A percentile compares a stretch with the other conserved stretches of the same genome.
Evolutionary conservation across 64 coral and sea anemone species (phyloP).

Genomic region (Platygyra sinensis): DNA sequence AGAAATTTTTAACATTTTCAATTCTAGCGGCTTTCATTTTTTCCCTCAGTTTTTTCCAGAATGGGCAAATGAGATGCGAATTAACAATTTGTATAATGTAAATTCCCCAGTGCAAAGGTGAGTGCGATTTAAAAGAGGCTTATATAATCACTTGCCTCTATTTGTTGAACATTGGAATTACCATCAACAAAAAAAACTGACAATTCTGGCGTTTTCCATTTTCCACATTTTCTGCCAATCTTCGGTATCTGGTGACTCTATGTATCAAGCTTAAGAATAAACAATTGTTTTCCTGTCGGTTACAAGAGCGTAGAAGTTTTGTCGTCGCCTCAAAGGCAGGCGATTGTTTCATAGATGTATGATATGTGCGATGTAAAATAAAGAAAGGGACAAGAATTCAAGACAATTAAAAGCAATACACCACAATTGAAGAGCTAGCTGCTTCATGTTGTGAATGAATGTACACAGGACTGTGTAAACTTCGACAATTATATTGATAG

Average conservation of each 20-base stretch:
- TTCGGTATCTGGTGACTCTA: background rate
- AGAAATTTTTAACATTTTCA: background rate
- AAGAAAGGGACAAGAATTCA: background rate
- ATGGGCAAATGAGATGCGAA: too few species aligned
- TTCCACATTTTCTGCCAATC: background rate
- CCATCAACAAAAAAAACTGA: background rate
- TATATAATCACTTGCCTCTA: background rate
- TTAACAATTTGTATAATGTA: background rate
- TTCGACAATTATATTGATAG: conserved; percentile 33
- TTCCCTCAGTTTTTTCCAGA: background rate
- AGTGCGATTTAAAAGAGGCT: background rate
- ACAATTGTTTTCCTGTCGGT: background rate
- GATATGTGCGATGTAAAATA: background rate
- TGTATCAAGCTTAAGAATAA: background rate
- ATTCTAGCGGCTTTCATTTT: background rate
- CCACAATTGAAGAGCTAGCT: too few species aligned
- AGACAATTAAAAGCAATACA: background rate
- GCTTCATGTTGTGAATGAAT: background rate
- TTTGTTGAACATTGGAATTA: conserved; percentile 22
- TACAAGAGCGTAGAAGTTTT: background rate
- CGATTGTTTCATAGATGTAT: background rate
- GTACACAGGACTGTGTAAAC: background rate
- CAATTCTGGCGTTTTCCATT: background rate
- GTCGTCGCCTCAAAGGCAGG: background rate
- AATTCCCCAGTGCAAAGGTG: background rate